These are phyloP conservation scores for Anorthoa munda DNA, from an alignment of 2,888 invertebrate species.

Conservation along the genomic window DNA sequence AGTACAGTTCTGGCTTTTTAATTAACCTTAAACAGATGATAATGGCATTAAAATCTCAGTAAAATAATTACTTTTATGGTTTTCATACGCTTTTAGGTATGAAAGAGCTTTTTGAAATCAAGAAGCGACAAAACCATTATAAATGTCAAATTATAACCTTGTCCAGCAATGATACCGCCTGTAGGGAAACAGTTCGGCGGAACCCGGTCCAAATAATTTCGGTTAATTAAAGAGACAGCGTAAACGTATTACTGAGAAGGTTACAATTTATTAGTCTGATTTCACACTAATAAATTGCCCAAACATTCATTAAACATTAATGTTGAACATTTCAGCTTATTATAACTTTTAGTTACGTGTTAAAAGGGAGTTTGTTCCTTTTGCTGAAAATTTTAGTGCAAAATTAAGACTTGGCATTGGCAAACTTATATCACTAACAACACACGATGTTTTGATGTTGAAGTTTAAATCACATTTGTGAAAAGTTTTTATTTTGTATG, in stretches of 20 bases:
- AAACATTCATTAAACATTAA: constrained; percentile 29
- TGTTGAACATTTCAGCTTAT: not conserved
- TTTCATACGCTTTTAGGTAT: not conserved
- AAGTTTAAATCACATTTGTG: constrained; percentile 70
- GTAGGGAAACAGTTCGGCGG: constrained; percentile 11
- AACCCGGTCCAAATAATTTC: constrained; percentile 30
- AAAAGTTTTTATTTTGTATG: constrained; percentile 69
- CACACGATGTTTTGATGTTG: no score
- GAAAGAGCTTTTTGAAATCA: not conserved
- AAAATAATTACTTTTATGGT: not conserved
- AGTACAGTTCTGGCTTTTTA: constrained; percentile 7
- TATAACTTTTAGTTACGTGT: not conserved
- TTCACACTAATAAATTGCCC: constrained; percentile 33
- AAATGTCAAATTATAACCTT: not conserved
- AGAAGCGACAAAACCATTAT: not conserved
- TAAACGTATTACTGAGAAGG: constrained; percentile 33
- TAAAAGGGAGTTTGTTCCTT: constrained; percentile 10
- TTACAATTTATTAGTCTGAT: constrained; percentile 45
- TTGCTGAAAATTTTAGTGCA: constrained; percentile 16
- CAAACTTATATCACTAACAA: constrained; percentile 41
- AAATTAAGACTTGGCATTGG: constrained; percentile 41
- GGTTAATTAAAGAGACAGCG: constrained; percentile 40
- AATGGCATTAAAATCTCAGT: not conserved
- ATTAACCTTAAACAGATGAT: not conserved
- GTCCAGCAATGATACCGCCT: not conserved